These are phyloP conservation scores for Cassiopea andromeda DNA, from an alignment of 30 jellyfish, hydroid and myxozoan species.

Conservation along the genomic window DNA sequence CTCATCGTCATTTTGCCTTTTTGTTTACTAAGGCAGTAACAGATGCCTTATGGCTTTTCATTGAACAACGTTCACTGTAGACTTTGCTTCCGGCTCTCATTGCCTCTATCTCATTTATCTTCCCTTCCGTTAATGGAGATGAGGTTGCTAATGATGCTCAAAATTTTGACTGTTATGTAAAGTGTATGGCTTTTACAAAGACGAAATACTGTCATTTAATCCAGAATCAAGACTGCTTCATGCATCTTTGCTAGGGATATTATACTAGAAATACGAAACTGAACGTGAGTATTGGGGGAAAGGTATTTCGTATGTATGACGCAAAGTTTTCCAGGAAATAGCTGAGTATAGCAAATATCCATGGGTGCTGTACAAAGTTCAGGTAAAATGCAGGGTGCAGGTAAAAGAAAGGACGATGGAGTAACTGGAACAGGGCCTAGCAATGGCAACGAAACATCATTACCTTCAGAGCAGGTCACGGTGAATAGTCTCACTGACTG, in stretches of 20 bases:
- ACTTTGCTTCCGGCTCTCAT: not conserved
- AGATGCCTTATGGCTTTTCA: too few relatives aligned
- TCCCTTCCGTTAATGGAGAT: not conserved
- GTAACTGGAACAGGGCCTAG: not conserved
- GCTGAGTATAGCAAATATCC: not conserved
- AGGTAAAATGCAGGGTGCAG: not conserved
- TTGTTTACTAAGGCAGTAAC: too few relatives aligned
- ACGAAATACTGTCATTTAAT: not conserved
- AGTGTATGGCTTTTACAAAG: not conserved
- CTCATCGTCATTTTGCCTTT: not conserved
- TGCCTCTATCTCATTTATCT: not conserved
- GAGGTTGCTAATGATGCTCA: too few relatives aligned
- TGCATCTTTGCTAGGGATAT: too few relatives aligned
- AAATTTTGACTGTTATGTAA: too few relatives aligned
- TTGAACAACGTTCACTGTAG: not conserved
- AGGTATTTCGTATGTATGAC: too few relatives aligned
- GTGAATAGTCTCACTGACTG: constrained; percentile 60
- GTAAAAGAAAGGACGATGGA: not conserved
- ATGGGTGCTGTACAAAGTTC: not conserved
- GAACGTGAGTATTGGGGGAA: too few relatives aligned
- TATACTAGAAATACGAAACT: too few relatives aligned
- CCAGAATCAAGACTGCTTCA: not conserved
- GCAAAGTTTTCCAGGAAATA: not conserved
- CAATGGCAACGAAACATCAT: not conserved
- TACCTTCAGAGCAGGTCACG: not conserved